Evolutionary conservation across 2,113 vertebrate species (phyloP), one percentile per base, ranked within the genome.

Genomic region (Arvicanthis niloticus): DNA sequence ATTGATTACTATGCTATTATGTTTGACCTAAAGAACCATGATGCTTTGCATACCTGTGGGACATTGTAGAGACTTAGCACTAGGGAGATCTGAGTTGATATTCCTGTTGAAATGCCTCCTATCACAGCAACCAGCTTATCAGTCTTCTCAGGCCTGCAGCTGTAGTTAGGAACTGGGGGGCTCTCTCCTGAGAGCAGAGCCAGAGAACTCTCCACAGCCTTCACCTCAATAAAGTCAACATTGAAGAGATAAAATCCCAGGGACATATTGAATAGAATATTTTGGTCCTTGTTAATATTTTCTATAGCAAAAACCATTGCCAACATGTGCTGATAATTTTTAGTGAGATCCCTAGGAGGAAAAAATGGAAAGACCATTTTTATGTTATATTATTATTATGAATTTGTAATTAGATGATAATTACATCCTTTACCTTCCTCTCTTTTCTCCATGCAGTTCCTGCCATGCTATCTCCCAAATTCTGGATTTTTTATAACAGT

Each of bases 181-280:
- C 45, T 90, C 45, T 76, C 6, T 87, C 70, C 88, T 15, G 68
- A 90, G 42, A 94, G 29, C 58, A 94, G 24, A 93, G 91, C n/a
- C 70, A 85, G 21, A 37, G 78, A 90, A 56, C 58, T 76, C 29
- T 85, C 19, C 29, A 21, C 0, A 12, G 68, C 45, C 31, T 68
- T 90, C n/a, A n/a, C 85, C 21, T 85, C 68, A 56, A 19, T 29
- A 13, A 76, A 90, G 42, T 65, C 9, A 11, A 76, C 58, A n/a
- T 15, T 84, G 45, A 91, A 87, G 78, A 90, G 13, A 1, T 21
- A 56, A 29, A 90, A 94, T 45, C 45, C 78, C 29, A 68, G 70
- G 21, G 78, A 84, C 58, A n/a, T 29, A 31, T n/a, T 91, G 45
- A 91, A 68, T 4, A 77, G 40, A 34, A 94, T 29, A n/a, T 77